phyloP scores from a whole-genome alignment of 1,140 invertebrate genomes.

The Cheumatopsyche charites region DNA sequence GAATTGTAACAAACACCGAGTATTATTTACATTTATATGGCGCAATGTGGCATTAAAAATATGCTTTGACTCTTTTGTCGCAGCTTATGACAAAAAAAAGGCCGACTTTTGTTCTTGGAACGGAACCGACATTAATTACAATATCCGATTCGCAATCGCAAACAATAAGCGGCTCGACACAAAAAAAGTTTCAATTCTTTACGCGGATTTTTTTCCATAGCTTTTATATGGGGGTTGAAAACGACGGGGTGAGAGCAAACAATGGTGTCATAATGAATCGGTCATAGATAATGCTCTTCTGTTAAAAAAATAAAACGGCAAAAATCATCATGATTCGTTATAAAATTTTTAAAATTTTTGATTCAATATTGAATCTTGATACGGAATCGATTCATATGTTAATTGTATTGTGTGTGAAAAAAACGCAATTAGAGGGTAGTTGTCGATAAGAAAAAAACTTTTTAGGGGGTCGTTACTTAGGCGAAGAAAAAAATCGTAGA shows the following conservation, averaged over 20 bases:
- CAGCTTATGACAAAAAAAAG: slow-evolving; percentile 31
- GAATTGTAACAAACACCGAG: slow-evolving; percentile 40
- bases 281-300: slow-evolving; percentile 32
- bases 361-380: too few species aligned
- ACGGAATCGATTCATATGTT: background rate
- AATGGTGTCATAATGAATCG: slow-evolving; percentile 48
- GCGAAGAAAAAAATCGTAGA: slow-evolving; percentile 34
- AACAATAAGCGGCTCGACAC: background rate
- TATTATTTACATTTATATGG: slow-evolving; percentile 43
- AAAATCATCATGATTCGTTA: slow-evolving; percentile 29
- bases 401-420: slow-evolving; percentile 1
- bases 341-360: too few species aligned
- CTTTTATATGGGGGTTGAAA: slow-evolving; percentile 34
- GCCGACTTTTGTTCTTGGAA: slow-evolving; percentile 50
- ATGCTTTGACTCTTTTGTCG: slow-evolving; percentile 39
- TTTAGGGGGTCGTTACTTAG: background rate
- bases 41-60: slow-evolving; percentile 42
- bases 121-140: slow-evolving; percentile 65
- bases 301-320: slow-evolving; percentile 21
- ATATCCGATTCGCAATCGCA: slow-evolving; percentile 58
- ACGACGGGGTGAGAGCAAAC: slow-evolving; percentile 45
- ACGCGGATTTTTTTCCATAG: slow-evolving; percentile 34
- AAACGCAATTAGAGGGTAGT: slow-evolving; percentile 30
- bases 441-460: slow-evolving; percentile 24
- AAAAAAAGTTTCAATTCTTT: slow-evolving; percentile 60